Evolutionary conservation across 2,797 vertebrate species (phyloP).

Genomic region (Xiphorhynchus erythropygius): DNA sequence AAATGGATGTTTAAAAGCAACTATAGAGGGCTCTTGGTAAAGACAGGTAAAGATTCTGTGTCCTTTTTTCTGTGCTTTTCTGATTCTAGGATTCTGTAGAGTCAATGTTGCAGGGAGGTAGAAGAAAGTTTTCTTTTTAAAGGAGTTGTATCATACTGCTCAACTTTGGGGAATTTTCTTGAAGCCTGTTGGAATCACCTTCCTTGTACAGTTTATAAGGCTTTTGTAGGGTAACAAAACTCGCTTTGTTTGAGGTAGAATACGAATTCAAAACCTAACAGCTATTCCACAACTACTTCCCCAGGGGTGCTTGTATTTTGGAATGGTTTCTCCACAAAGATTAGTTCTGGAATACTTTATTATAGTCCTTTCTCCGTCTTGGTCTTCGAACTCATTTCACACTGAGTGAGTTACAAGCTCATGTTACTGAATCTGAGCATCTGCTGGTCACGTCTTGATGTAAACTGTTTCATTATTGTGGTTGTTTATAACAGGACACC

Average conservation of each 20-base stretch:
- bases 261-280: not conserved
- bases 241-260: not conserved
- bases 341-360: not conserved
- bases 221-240: not conserved
- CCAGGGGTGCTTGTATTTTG: not conserved
- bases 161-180: not conserved
- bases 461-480: not conserved
- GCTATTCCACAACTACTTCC: not conserved
- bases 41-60: not conserved
- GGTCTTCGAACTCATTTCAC: not conserved
- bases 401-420: not conserved
- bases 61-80: not conserved
- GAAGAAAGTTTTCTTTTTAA: not conserved
- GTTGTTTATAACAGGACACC: not conserved
- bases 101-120: not conserved
- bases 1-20: not conserved
- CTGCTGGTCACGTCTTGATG: not conserved
- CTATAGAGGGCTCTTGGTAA: not conserved
- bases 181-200: not conserved
- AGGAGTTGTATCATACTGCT: not conserved
- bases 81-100: not conserved
- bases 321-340: not conserved
- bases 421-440: not conserved
- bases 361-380: not conserved
- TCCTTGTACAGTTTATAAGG: not conserved